These are phyloP conservation scores for Hylia prasina DNA, from an alignment of 2,113 vertebrate species.

Conservation along the genomic window DNA sequence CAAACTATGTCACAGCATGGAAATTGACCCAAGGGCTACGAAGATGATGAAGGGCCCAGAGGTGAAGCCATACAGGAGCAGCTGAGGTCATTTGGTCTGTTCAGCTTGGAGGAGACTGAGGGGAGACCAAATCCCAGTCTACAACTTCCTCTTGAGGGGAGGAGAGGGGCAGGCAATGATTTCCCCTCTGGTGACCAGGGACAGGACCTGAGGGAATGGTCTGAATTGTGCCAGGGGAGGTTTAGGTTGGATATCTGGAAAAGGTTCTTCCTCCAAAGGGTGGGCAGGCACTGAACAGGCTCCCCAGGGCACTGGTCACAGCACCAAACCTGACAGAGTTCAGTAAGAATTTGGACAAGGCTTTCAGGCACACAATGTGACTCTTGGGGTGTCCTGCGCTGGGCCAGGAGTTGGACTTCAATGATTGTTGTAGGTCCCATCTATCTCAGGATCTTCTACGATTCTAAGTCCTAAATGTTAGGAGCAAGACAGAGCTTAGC, in stretches of 20 bases:
- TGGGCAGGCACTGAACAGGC: not conserved
- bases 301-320: not conserved
- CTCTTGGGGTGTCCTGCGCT: not conserved
- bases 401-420: not conserved
- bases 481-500: not conserved
- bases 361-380: not conserved
- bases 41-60: not conserved
- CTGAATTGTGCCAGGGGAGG: too few relatives aligned
- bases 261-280: not conserved
- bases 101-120: not conserved
- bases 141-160: not conserved
- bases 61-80: not conserved
- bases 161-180: not conserved
- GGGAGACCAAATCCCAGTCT: not conserved
- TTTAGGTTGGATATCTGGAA: not conserved
- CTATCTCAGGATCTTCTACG: not conserved
- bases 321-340: not conserved
- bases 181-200: not conserved
- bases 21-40: fast-evolving
- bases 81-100: not conserved
- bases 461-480: not conserved
- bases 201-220: not conserved
- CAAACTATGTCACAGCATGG: fast-evolving
- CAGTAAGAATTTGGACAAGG: not conserved
- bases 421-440: too few relatives aligned